These are phyloP conservation scores for Atethmia centrago DNA, from an alignment of 2,888 invertebrate species.

Conservation along the genomic window DNA sequence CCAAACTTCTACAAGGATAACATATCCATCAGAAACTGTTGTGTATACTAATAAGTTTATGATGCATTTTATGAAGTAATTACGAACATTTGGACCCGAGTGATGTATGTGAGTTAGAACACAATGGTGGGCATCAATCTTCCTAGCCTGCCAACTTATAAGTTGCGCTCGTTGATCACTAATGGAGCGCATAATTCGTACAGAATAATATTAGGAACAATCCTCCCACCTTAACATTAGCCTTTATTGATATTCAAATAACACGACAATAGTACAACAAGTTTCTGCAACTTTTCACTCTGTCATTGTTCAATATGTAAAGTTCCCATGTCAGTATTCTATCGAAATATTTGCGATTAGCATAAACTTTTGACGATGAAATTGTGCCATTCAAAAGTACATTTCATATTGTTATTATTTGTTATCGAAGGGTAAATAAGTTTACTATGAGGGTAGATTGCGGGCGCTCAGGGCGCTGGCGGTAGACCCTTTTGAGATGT, in stretches of 20 bases:
- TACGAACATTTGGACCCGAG: slow-evolving; percentile 30
- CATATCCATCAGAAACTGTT: slow-evolving; percentile 41
- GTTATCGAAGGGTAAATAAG: slow-evolving; percentile 41
- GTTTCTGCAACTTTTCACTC: slow-evolving; percentile 53
- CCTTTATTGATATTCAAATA: slow-evolving; percentile 67
- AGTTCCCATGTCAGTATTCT: slow-evolving; percentile 43
- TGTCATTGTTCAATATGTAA: slow-evolving; percentile 45
- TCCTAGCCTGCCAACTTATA: slow-evolving; percentile 46
- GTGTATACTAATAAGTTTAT: slow-evolving; percentile 33
- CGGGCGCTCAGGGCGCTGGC: slow-evolving; percentile 10
- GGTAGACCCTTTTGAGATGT: slow-evolving; percentile 8
- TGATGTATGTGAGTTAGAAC: slow-evolving; percentile 51
- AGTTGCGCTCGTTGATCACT: slow-evolving; percentile 58
- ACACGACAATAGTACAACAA: slow-evolving; percentile 44
- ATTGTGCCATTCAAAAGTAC: slow-evolving; percentile 50
- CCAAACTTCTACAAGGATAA: slow-evolving; percentile 9
- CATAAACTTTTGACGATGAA: slow-evolving; percentile 58
- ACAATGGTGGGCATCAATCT: slow-evolving; percentile 59
- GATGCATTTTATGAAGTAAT: slow-evolving; percentile 47
- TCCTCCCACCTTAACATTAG: slow-evolving; percentile 49
- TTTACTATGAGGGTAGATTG: slow-evolving; percentile 36
- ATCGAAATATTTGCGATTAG: slow-evolving; percentile 52
- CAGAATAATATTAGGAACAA: slow-evolving; percentile 53
- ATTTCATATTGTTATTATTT: slow-evolving; percentile 49
- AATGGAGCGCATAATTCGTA: slow-evolving; percentile 71